Evolutionary conservation across 2,888 invertebrate species (phyloP).

Genomic region (Cryptocephalus primarius): DNA sequence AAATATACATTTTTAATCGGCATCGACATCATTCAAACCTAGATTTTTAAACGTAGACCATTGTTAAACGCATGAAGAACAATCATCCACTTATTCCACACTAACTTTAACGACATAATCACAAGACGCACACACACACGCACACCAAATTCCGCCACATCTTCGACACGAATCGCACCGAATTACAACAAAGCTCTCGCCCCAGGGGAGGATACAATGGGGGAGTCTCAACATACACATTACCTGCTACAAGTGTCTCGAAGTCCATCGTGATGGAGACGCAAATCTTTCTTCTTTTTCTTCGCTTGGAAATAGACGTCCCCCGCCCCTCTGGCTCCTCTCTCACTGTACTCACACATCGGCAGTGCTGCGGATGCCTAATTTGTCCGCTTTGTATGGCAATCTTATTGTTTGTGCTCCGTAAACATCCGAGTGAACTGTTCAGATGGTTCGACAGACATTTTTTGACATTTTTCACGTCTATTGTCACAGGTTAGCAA

Average conservation of each 20-base stretch:
- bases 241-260: conserved; percentile 36
- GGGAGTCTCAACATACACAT: conserved; percentile 6
- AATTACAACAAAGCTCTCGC: not conserved
- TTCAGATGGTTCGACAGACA: conserved; percentile 9
- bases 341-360: conserved; percentile 19
- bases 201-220: not conserved
- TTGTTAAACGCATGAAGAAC: conserved; percentile 17
- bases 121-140: conserved; percentile 21
- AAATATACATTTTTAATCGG: conserved; percentile 3
- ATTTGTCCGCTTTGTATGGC: conserved; percentile 16
- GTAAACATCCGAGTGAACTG: conserved; percentile 19
- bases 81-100: conserved; percentile 31
- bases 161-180: conserved; percentile 5
- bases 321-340: conserved; percentile 20
- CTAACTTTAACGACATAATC: conserved; percentile 24
- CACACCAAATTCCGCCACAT: conserved; percentile 7
- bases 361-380: conserved; percentile 20
- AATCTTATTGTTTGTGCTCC: conserved; percentile 17
- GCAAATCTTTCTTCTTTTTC: conserved; percentile 12
- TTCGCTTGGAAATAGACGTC: conserved; percentile 15
- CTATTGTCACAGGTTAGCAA: too few relatives aligned
- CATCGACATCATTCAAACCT: conserved; percentile 8
- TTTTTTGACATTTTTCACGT: conserved; percentile 10
- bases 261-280: conserved; percentile 25
- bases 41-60: conserved; percentile 12